Evolutionary conservation across 2,113 vertebrate genomes (phyloP).

Genomic region (Otolemur garnettii): DNA sequence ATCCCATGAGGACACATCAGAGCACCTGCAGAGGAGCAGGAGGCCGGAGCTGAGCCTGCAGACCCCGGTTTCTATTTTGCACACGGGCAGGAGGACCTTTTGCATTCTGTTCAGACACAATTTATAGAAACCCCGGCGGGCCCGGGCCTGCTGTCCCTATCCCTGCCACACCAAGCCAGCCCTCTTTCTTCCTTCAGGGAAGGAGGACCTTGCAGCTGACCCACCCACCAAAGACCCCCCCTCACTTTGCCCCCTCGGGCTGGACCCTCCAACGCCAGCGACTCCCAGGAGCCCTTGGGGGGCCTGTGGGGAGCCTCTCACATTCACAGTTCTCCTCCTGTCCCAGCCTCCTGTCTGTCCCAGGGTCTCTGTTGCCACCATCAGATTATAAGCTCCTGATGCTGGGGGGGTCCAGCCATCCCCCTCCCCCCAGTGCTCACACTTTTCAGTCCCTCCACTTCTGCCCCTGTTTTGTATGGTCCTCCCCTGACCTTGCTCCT

Average conservation of each 20-base stretch:
- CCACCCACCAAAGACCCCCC: conserved; percentile 82
- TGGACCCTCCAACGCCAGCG: conserved; percentile 83
- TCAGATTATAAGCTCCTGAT: conserved; percentile 84
- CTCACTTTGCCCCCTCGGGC: conserved; percentile 65
- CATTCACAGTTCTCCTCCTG: conserved; percentile 65
- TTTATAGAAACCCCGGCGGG: conserved; percentile 81
- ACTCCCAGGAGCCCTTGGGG: conserved; percentile 78
- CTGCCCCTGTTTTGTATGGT: conserved; percentile 77
- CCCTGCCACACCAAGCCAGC: not conserved
- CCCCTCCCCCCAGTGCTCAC: conserved; percentile 73
- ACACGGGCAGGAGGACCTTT: conserved; percentile 83
- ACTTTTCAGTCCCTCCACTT: conserved; percentile 72
- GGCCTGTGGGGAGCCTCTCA: conserved; percentile 70
- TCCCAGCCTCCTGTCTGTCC: conserved; percentile 76
- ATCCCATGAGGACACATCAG: conserved; percentile 61
- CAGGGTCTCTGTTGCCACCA: conserved; percentile 81
- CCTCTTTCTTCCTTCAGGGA: not conserved
- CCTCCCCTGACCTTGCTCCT: conserved; percentile 48
- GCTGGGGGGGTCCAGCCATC: conserved; percentile 78
- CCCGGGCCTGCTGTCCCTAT: conserved; percentile 69
- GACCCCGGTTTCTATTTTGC: conserved; percentile 82
- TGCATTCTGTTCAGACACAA: conserved; percentile 82
- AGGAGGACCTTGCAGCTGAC: conserved; percentile 77
- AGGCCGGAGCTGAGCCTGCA: conserved; percentile 78
- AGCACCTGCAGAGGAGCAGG: conserved; percentile 76